Evolutionary conservation across 2,113 vertebrate species (phyloP).

Genomic region (Oceanites oceanicus): DNA sequence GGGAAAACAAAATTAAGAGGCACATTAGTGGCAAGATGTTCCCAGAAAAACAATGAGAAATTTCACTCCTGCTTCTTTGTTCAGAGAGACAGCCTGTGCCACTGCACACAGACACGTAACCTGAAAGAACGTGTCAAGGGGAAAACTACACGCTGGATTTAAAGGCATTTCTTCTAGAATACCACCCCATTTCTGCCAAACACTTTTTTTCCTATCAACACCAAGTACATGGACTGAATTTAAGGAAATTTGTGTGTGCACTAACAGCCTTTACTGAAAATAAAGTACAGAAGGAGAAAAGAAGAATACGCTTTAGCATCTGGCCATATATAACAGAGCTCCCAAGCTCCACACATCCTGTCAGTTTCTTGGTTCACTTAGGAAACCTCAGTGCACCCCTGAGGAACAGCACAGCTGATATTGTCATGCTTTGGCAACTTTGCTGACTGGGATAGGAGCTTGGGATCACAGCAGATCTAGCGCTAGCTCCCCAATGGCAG

Average conservation of each 20-base stretch:
- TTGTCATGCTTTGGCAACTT: background rate
- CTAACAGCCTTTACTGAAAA: background rate
- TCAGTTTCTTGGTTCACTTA: background rate
- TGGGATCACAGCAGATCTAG: background rate
- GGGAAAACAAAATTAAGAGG: background rate
- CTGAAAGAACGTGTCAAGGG: too few species aligned
- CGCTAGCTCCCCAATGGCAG: background rate
- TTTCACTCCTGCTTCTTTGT: background rate
- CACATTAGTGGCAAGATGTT: background rate
- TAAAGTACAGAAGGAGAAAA: background rate
- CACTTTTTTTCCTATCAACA: background rate
- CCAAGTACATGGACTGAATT: background rate
- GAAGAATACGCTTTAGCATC: background rate
- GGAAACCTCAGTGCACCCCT: accelerated
- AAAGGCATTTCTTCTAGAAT: background rate
- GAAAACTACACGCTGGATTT: background rate
- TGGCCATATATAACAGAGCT: background rate
- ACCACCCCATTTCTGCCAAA: background rate
- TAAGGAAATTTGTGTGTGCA: background rate
- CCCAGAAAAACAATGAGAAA: background rate
- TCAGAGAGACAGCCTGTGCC: background rate
- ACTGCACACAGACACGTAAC: background rate
- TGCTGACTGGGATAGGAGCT: too few species aligned
- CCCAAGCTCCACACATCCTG: background rate
- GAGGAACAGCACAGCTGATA: background rate